These are phyloP conservation scores for Saxidomus purpurata DNA, from an alignment of 1,140 invertebrate genomes.

Conservation along the genomic window DNA sequence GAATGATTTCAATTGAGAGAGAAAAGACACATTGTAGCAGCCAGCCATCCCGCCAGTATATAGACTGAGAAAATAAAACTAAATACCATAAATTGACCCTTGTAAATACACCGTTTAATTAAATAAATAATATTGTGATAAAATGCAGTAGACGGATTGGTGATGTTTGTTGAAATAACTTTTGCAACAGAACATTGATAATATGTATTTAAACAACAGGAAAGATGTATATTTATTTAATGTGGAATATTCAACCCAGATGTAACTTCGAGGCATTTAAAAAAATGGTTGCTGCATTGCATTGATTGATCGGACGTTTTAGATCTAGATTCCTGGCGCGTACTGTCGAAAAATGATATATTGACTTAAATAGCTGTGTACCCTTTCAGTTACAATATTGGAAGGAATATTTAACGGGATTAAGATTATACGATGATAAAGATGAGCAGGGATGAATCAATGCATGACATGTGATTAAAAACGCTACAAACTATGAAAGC, in stretches of 20 bases:
- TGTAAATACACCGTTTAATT: too few species aligned
- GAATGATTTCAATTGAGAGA: not conserved
- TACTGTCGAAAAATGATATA: conserved; percentile 6
- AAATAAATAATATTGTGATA: not conserved
- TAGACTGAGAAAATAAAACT: not conserved
- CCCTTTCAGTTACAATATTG: not conserved
- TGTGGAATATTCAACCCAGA: not conserved
- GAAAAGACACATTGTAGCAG: not conserved
- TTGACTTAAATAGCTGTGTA: not conserved
- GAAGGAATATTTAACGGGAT: not conserved
- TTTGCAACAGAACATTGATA: not conserved
- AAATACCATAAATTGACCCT: too few species aligned
- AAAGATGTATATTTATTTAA: not conserved
- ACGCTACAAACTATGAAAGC: not conserved
- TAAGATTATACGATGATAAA: conserved; percentile 7
- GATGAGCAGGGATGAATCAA: not conserved
- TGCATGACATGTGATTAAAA: not conserved
- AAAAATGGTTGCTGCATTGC: not conserved
- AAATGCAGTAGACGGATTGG: not conserved
- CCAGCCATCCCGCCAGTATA: not conserved
- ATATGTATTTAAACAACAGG: not conserved
- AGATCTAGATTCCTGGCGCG: not conserved
- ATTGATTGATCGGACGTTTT: not conserved
- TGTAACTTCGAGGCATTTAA: not conserved
- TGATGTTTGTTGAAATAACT: not conserved